Percentiles rank a stretch among this genome's conserved stretches.
These are phyloP conservation scores for Pituophis catenifer DNA, from an alignment of 2,113 vertebrate species.

Conservation along the genomic window DNA sequence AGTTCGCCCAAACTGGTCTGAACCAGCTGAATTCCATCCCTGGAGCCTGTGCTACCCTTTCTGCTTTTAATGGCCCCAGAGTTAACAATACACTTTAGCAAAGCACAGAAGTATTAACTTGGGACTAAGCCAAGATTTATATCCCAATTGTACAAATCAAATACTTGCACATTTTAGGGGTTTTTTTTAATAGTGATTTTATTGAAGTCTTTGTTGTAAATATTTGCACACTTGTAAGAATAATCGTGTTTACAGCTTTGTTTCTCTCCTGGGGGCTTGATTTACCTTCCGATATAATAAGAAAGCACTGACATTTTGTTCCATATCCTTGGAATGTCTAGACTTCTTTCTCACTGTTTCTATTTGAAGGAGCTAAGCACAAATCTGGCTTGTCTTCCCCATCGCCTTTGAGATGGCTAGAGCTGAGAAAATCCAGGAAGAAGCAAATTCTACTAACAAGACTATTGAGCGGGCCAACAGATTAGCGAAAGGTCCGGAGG, in stretches of 20 bases:
- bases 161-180: conserved; percentile 22
- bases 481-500: conserved; percentile 94
- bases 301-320: conserved; percentile 54
- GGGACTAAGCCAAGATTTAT: neutral
- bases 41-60: neutral
- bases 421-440: conserved; percentile 89
- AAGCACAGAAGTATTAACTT: neutral
- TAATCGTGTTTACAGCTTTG: conserved; percentile 45
- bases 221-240: neutral
- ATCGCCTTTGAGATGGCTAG: conserved; percentile 83
- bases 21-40: too few species aligned
- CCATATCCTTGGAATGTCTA: conserved; percentile 58
- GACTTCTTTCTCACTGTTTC: conserved; percentile 71
- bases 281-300: conserved; percentile 66
- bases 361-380: conserved; percentile 84
- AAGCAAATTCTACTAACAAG: conserved; percentile 93
- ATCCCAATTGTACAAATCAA: conserved; percentile 47
- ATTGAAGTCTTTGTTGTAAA: conserved; percentile 6
- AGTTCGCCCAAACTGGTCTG: too few species aligned
- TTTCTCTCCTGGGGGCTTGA: conserved; percentile 44
- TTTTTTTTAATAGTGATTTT: neutral
- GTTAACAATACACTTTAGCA: neutral
- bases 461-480: conserved; percentile 94
- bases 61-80: neutral
- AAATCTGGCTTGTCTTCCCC: conserved; percentile 83